These are phyloP conservation scores for Lasius platythorax DNA, from an alignment of 2,888 invertebrate species.

Conservation along the genomic window DNA sequence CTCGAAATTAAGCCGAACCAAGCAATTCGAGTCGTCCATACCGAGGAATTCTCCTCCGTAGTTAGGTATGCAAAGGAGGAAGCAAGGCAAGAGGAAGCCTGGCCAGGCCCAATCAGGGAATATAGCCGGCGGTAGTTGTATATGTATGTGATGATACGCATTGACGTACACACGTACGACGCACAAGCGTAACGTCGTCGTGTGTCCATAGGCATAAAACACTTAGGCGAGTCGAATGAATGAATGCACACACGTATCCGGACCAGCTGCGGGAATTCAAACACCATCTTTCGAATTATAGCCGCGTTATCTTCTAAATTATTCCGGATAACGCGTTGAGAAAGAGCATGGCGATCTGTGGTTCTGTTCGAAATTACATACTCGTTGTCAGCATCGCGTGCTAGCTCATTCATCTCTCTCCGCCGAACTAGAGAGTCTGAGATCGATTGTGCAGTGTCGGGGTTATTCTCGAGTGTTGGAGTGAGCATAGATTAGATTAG, in stretches of 20 bases:
- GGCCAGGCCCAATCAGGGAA: slow-evolving; percentile 79
- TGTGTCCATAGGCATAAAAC: slow-evolving; percentile 14
- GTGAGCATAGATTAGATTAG: slow-evolving; percentile 13
- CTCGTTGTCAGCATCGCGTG: neutral
- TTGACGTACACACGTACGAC: neutral
- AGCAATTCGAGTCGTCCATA: slow-evolving; percentile 64
- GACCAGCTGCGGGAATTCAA: slow-evolving; percentile 72
- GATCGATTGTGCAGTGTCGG: neutral
- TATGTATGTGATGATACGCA: slow-evolving; percentile 45
- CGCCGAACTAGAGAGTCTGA: neutral
- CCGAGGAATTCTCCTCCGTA: slow-evolving; percentile 74
- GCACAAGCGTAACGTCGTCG: neutral
- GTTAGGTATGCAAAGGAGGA: slow-evolving; percentile 82
- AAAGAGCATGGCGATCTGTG: slow-evolving; percentile 10
- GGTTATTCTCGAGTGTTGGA: neutral
- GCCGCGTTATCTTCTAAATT: slow-evolving; percentile 75
- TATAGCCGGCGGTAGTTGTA: slow-evolving; percentile 67
- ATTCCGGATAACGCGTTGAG: slow-evolving; percentile 58
- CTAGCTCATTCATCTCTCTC: slow-evolving; percentile 9
- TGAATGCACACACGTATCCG: slow-evolving; percentile 58
- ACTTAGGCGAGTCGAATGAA: slow-evolving; percentile 30
- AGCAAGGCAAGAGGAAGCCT: slow-evolving; percentile 72
- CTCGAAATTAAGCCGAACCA: slow-evolving; percentile 73
- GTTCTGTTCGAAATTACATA: slow-evolving; percentile 16
- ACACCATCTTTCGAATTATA: slow-evolving; percentile 75